Percentiles rank a stretch among this genome's conserved stretches.
phyloP scores from a whole-genome alignment of 2,113 vertebrate genomes.

The Anhinga rufa region DNA sequence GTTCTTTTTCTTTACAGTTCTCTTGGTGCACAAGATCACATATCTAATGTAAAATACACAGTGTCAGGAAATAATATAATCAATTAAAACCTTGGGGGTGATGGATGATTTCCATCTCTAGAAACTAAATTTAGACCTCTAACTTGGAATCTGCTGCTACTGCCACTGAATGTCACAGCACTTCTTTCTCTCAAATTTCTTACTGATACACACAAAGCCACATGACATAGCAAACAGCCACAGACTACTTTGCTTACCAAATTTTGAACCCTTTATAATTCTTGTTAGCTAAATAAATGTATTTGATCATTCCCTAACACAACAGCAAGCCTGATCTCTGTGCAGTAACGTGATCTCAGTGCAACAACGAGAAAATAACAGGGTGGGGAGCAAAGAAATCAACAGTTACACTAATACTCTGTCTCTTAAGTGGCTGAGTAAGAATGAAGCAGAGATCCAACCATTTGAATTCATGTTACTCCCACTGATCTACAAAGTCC shows the following conservation, averaged over 20 bases:
- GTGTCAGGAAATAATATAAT: not conserved
- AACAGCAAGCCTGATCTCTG: not conserved
- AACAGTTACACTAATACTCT: not conserved
- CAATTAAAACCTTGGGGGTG: not conserved
- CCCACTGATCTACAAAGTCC: not conserved
- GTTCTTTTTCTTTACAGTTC: not conserved
- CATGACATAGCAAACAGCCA: not conserved
- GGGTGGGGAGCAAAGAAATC: not conserved
- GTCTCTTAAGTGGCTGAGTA: not conserved
- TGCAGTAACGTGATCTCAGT: not conserved
- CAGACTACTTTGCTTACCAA: not conserved
- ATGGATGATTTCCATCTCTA: not conserved
- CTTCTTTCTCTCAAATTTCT: not conserved
- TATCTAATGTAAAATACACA: not conserved
- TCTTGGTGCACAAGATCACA: not conserved
- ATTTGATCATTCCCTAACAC: not conserved
- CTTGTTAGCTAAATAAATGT: not conserved
- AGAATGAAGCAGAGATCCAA: not conserved
- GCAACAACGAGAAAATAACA: not conserved
- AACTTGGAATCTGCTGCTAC: not conserved
- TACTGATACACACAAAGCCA: not conserved
- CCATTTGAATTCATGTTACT: not conserved
- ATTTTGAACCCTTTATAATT: not conserved
- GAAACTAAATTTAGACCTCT: not conserved
- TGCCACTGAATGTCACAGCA: not conserved